Evolutionary conservation across 2,888 invertebrate genomes (phyloP).

Genomic region (Morpho deidamia): DNA sequence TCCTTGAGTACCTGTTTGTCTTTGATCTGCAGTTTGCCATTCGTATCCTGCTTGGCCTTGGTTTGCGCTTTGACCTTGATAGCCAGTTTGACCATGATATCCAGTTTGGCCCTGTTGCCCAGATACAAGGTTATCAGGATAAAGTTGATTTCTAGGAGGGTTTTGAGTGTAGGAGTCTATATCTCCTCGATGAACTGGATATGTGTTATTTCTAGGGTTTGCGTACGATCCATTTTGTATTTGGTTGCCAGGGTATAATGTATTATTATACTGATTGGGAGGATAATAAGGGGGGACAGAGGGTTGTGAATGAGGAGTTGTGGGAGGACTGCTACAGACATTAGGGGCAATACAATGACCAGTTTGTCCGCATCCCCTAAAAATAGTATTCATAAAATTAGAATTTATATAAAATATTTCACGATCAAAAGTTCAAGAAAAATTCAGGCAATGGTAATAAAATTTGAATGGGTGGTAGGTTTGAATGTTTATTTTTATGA

Average conservation of each 20-base stretch:
- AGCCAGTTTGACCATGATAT: conserved; percentile 7
- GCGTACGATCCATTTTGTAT: conserved; percentile 12
- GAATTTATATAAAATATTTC: no score
- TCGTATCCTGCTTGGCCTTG: conserved; percentile 9
- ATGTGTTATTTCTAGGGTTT: conserved; percentile 7
- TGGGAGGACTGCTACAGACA: conserved; percentile 47
- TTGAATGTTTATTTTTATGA: no score
- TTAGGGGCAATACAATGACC: conserved; percentile 54
- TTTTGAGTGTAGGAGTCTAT: conserved; percentile 6
- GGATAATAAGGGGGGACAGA: conserved; percentile 17
- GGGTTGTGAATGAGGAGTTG: conserved; percentile 35
- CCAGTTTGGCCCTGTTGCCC: not conserved
- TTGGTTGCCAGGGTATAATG: conserved; percentile 23
- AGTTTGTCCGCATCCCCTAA: conserved; percentile 67
- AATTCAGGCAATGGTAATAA: no score
- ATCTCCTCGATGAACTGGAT: not conserved
- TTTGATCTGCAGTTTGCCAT: conserved; percentile 12
- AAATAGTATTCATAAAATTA: conserved; percentile 14
- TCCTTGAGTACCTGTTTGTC: conserved; percentile 17
- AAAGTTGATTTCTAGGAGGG: conserved; percentile 8
- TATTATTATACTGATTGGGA: conserved; percentile 20
- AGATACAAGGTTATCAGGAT: conserved; percentile 3
- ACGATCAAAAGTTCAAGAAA: no score
- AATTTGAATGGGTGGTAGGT: no score
- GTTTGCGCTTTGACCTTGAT: conserved; percentile 13